Conservation (phyloP, 2,888 invertebrate genomes). For the Nezara viridula region DNA sequence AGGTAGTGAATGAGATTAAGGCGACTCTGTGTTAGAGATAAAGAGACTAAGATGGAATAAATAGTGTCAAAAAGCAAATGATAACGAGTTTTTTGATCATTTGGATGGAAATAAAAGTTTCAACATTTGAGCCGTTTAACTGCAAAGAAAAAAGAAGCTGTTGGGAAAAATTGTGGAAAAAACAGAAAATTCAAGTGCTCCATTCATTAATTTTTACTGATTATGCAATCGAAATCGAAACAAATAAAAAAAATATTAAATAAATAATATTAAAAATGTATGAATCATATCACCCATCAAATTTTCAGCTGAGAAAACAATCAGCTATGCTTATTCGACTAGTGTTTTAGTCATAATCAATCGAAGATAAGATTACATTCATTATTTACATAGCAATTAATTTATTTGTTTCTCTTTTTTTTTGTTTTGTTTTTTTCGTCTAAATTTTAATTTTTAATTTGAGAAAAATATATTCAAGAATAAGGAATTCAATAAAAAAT, state of each 20-base stretch:
- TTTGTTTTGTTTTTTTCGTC: too few relatives aligned
- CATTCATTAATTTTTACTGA: neutral
- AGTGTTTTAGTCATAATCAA: neutral
- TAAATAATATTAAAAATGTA: neutral
- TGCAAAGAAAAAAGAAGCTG: too few relatives aligned
- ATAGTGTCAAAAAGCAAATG: too few relatives aligned
- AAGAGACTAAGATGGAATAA: too few relatives aligned
- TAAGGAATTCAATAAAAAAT: neutral
- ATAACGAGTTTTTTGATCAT: too few relatives aligned
- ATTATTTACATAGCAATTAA: neutral
- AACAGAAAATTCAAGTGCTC: neutral
- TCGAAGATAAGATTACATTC: neutral
- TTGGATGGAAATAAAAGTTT: too few relatives aligned
- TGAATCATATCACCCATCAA: neutral
- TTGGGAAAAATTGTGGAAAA: too few relatives aligned
- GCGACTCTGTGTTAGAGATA: too few relatives aligned
- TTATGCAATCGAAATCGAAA: neutral
- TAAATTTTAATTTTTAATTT: too few relatives aligned
- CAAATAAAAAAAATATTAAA: neutral
- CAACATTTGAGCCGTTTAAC: too few relatives aligned
- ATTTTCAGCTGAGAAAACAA: neutral
- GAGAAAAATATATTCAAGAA: too few relatives aligned
- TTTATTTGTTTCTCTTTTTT: neutral
- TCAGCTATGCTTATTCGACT: neutral
- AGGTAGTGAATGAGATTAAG: too few relatives aligned